Evolutionary conservation across 2,888 invertebrate species (phyloP).

Genomic region (Ectropis crepuscularia): DNA sequence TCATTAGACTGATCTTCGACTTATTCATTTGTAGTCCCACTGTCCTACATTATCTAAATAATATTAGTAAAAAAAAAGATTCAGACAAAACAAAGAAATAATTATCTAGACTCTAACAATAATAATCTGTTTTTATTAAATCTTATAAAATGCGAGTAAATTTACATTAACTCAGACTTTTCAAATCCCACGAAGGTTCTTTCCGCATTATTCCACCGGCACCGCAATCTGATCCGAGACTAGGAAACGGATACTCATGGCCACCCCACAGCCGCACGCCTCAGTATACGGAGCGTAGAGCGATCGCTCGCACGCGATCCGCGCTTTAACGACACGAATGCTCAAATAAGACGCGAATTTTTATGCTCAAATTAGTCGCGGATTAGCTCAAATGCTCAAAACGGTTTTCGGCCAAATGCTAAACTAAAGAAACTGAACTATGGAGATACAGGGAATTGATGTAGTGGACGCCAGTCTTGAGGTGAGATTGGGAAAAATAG

Average conservation of each 20-base stretch:
- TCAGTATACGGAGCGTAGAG: slow-evolving; percentile 15
- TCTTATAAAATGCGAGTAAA: slow-evolving; percentile 12
- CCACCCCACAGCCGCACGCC: slow-evolving; percentile 16
- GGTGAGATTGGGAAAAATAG: slow-evolving; percentile 16
- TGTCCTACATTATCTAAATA: too few relatives aligned
- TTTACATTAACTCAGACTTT: slow-evolving; percentile 7
- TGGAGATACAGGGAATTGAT: slow-evolving; percentile 88
- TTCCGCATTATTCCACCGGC: slow-evolving; percentile 11
- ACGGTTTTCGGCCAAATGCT: neutral
- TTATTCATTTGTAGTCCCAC: too few relatives aligned
- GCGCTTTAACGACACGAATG: neutral
- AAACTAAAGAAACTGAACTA: slow-evolving; percentile 34
- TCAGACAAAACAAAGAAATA: too few relatives aligned
- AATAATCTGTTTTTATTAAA: neutral
- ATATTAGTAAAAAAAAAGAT: too few relatives aligned
- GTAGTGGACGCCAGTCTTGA: slow-evolving; percentile 80
- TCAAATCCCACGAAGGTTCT: slow-evolving; percentile 19
- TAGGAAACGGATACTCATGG: slow-evolving; percentile 28
- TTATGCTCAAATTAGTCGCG: slow-evolving; percentile 1
- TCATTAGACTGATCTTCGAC: too few relatives aligned
- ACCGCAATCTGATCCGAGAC: slow-evolving; percentile 12
- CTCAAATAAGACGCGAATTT: slow-evolving; percentile 9
- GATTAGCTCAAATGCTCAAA: neutral
- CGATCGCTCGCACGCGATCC: slow-evolving; percentile 22
- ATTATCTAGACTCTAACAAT: too few relatives aligned